A percentile compares a stretch with the other conserved stretches of the same genome.
Evolutionary conservation across 2,888 invertebrate species (phyloP).

Genomic region (Troides oblongomaculatus): DNA sequence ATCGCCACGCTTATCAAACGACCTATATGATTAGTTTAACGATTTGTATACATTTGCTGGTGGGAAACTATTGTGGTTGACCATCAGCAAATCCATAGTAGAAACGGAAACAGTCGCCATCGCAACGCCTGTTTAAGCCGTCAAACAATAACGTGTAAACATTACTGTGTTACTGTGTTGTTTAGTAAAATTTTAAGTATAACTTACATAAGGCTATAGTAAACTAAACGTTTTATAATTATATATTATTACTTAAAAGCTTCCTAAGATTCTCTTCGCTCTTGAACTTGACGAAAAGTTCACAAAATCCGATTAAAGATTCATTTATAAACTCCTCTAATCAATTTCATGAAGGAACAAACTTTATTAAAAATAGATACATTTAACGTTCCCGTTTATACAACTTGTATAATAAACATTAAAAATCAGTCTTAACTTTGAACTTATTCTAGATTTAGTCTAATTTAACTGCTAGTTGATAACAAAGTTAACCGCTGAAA

Average conservation of each 20-base stretch:
- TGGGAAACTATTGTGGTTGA: too few relatives aligned
- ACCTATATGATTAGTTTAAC: too few relatives aligned
- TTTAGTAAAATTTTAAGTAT: background rate
- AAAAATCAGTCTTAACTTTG: too few relatives aligned
- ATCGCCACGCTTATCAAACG: too few relatives aligned
- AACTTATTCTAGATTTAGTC: too few relatives aligned
- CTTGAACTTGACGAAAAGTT: background rate
- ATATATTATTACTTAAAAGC: background rate
- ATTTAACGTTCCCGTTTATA: background rate
- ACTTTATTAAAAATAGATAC: background rate
- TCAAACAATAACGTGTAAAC: too few relatives aligned
- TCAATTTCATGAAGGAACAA: background rate
- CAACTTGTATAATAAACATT: background rate
- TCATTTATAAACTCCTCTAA: background rate
- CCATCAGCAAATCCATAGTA: too few relatives aligned
- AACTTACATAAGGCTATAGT: background rate
- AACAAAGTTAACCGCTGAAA: too few relatives aligned
- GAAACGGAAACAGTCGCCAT: too few relatives aligned
- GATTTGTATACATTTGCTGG: too few relatives aligned
- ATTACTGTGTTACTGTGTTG: background rate
- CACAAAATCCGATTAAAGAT: background rate
- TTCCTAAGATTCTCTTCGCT: background rate
- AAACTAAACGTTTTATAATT: background rate
- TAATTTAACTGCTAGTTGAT: too few relatives aligned
- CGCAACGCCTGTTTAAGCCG: too few relatives aligned